These are phyloP conservation scores for Hemaris fuciformis DNA, from an alignment of 2,888 invertebrate species.

Conservation along the genomic window DNA sequence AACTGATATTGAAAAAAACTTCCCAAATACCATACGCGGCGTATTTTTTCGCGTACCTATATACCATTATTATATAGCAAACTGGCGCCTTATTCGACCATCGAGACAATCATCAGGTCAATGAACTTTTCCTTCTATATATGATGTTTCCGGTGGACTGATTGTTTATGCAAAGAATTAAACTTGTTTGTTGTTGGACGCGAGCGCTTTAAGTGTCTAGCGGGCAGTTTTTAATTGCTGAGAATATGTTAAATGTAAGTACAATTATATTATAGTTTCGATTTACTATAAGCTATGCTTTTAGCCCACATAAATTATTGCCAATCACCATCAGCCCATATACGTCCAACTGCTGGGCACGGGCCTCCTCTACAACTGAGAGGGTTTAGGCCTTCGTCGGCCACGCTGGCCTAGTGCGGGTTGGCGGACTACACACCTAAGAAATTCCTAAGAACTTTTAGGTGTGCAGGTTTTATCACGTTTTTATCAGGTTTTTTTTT, in stretches of 20 bases:
- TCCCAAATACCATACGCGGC: background rate
- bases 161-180: conserved; percentile 5
- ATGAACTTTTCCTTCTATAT: conserved; percentile 3
- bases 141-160: background rate
- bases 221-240: background rate
- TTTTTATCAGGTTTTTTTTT: too few relatives aligned
- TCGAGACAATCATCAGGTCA: conserved; percentile 1
- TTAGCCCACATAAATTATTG: too few relatives aligned
- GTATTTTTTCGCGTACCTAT: background rate
- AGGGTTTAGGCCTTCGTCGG: too few relatives aligned
- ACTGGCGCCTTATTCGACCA: background rate
- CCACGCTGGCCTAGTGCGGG: too few relatives aligned
- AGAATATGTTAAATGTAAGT: background rate
- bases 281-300: too few relatives aligned
- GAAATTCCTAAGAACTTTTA: too few relatives aligned
- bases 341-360: too few relatives aligned
- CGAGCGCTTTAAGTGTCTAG: background rate
- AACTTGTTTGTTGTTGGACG: background rate
- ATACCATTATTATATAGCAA: background rate
- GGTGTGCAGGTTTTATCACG: too few relatives aligned
- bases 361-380: too few relatives aligned
- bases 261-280: too few relatives aligned
- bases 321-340: too few relatives aligned
- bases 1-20: background rate
- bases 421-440: too few relatives aligned